Evolutionary conservation across 2,113 vertebrate genomes (phyloP).

Genomic region (Ranitomeya imitator): DNA sequence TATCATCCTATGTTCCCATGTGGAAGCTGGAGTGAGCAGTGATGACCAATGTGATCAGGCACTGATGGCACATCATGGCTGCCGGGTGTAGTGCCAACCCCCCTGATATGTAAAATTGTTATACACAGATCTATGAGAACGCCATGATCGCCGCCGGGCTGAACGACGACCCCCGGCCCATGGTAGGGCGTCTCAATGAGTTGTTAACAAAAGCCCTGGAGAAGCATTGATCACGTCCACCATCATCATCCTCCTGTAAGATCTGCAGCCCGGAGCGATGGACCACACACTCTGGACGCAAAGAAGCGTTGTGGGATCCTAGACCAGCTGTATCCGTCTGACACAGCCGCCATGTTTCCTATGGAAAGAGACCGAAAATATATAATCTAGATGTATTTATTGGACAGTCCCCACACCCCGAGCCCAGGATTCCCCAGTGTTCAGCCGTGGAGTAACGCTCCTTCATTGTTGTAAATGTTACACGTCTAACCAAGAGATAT

Average conservation of each 20-base stretch:
- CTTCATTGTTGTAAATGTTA: not conserved
- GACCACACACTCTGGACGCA: not conserved
- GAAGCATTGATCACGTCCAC: conserved; percentile 74
- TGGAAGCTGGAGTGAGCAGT: no score
- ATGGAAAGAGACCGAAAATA: conserved; percentile 34
- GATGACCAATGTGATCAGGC: no score
- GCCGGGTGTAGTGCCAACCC: not conserved
- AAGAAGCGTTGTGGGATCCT: not conserved
- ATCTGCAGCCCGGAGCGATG: not conserved
- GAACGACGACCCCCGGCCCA: conserved; percentile 89
- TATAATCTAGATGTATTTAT: not conserved
- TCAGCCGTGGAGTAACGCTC: not conserved
- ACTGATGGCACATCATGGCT: not conserved
- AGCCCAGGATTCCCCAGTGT: not conserved
- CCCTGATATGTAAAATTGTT: not conserved
- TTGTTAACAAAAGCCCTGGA: conserved; percentile 87
- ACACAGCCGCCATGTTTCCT: conserved; percentile 37
- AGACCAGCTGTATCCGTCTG: not conserved
- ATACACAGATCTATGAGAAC: conserved; percentile 91
- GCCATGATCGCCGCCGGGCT: conserved; percentile 96
- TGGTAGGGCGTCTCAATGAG: conserved; percentile 88
- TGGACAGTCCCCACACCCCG: not conserved
- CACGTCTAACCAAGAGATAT: not conserved
- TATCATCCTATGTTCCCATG: not conserved
- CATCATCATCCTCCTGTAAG: not conserved